Percentiles rank a stretch among this genome's conserved stretches.
These are phyloP conservation scores for Corythornis vintsioides DNA, from an alignment of 2,113 vertebrate genomes.

Conservation along the genomic window DNA sequence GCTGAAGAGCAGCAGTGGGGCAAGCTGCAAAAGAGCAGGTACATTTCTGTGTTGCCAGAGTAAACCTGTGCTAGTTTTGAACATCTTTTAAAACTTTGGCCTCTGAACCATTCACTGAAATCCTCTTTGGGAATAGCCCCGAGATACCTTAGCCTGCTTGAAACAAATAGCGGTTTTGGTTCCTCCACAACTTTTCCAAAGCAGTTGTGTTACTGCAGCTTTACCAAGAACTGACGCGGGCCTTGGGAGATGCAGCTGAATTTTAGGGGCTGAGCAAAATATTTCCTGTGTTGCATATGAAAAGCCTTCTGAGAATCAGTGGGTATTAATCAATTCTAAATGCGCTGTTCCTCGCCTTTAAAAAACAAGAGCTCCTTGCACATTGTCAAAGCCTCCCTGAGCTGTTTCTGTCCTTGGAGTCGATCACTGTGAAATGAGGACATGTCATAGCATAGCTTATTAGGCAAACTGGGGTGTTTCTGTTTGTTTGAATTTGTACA, in stretches of 20 bases:
- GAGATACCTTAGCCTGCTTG: background rate
- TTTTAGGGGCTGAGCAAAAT: conserved; percentile 24
- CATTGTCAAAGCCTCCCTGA: background rate
- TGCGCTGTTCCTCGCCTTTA: conserved; percentile 37
- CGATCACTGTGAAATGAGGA: conserved; percentile 45
- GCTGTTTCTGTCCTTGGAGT: conserved; percentile 17
- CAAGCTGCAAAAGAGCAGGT: background rate
- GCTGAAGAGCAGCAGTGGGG: background rate
- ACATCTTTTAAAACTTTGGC: background rate
- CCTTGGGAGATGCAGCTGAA: conserved; percentile 43
- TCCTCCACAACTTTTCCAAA: background rate
- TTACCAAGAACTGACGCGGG: background rate
- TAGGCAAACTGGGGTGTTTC: conserved; percentile 24
- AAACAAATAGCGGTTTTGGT: background rate
- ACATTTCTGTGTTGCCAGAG: background rate
- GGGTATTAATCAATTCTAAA: conserved; percentile 62
- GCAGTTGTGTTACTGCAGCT: background rate
- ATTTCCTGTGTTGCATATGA: conserved; percentile 32
- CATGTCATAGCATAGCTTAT: conserved; percentile 50
- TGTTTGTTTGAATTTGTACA: conserved; percentile 44
- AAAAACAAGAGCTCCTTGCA: conserved; percentile 14
- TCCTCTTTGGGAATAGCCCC: background rate
- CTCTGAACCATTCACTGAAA: background rate
- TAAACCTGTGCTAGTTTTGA: background rate
- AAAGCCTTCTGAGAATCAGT: conserved; percentile 46